These are phyloP conservation scores for Triplophysa tibetana DNA, from an alignment of 2,113 vertebrate species.

Conservation along the genomic window DNA sequence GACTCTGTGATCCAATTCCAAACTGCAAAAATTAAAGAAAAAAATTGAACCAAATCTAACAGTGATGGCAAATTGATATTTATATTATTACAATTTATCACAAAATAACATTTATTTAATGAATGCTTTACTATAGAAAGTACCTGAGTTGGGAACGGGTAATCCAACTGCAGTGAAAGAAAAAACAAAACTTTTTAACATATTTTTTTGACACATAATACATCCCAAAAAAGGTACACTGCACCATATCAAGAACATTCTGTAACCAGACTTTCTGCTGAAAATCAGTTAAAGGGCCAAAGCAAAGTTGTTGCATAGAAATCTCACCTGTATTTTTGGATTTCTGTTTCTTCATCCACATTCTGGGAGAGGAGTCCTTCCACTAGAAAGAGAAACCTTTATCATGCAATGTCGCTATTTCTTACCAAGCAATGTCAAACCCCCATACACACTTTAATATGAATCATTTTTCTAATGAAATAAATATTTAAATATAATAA, in stretches of 20 bases:
- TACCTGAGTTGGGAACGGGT: not conserved
- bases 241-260: too few relatives aligned
- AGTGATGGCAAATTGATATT: not conserved
- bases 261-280: too few relatives aligned
- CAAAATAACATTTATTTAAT: not conserved
- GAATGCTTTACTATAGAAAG: not conserved
- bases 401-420: too few relatives aligned
- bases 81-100: not conserved
- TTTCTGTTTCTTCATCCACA: not conserved
- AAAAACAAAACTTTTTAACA: not conserved
- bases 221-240: too few relatives aligned
- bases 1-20: slow-evolving; percentile 45
- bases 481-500: too few relatives aligned
- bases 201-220: too few relatives aligned
- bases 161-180: not conserved
- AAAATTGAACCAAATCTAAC: not conserved
- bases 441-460: too few relatives aligned
- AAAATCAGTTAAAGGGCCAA: too few relatives aligned
- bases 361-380: not conserved
- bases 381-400: not conserved
- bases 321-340: slow-evolving; percentile 27
- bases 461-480: too few relatives aligned
- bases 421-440: too few relatives aligned
- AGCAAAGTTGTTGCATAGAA: not conserved
- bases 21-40: slow-evolving; percentile 22